Evolutionary conservation across 2,888 invertebrate genomes (phyloP).

Genomic region (Pachycephus smyrnensis): DNA sequence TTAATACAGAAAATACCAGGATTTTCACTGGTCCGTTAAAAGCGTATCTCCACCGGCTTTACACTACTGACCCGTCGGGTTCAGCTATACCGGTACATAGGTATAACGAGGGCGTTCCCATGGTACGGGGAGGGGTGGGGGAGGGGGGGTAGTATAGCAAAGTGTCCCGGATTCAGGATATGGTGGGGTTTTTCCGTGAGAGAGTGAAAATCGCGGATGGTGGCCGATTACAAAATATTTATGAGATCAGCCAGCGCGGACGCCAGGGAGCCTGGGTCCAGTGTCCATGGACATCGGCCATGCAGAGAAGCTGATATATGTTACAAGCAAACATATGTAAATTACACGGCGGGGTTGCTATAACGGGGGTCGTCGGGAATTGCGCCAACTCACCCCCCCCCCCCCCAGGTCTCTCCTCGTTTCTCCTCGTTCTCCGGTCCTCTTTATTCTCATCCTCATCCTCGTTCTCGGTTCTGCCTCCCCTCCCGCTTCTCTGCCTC

Average conservation of each 20-base stretch:
- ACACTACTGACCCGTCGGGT: too few species aligned
- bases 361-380: conserved; percentile 15
- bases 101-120: too few species aligned
- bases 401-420: neutral
- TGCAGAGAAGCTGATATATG: conserved; percentile 12
- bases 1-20: too few species aligned
- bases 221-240: conserved; percentile 4
- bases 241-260: conserved; percentile 6
- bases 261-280: conserved; percentile 6
- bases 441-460: too few species aligned
- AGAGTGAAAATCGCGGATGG: neutral
- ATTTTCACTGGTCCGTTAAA: too few species aligned
- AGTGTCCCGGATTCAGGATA: too few species aligned
- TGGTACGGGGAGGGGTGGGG: too few species aligned
- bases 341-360: conserved; percentile 15
- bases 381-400: conserved; percentile 17
- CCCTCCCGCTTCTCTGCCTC: too few species aligned
- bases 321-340: conserved; percentile 21
- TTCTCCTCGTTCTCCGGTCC: neutral
- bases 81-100: too few species aligned
- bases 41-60: too few species aligned
- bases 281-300: conserved; percentile 7
- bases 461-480: too few species aligned
- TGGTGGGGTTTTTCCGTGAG: neutral
- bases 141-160: too few species aligned